A percentile compares a stretch with the other conserved stretches of the same genome.
These are phyloP conservation scores for Gobius niger DNA, from an alignment of 2,113 vertebrate genomes.

Conservation along the genomic window DNA sequence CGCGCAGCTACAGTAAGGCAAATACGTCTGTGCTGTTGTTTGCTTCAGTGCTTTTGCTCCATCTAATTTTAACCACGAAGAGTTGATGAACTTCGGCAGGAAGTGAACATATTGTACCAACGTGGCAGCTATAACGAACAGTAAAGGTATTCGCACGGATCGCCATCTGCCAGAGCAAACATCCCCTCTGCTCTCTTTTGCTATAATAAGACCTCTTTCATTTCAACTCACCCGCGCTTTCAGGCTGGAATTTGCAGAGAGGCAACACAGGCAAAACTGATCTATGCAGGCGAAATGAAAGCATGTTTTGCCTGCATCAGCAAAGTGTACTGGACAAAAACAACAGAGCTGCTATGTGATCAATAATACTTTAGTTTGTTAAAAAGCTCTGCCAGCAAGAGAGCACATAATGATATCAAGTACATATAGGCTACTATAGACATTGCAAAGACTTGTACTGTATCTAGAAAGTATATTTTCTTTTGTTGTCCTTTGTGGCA, in stretches of 20 bases:
- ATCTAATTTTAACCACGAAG: conserved; percentile 3
- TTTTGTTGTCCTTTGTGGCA: too few relatives aligned
- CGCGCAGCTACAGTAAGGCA: neutral
- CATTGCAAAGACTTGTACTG: neutral
- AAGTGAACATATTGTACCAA: conserved; percentile 29
- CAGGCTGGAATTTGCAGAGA: neutral
- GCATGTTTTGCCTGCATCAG: neutral
- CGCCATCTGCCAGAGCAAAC: conserved; percentile 1
- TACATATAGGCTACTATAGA: neutral
- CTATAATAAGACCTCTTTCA: neutral
- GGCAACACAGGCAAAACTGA: neutral
- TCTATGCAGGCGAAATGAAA: neutral
- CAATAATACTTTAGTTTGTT: neutral
- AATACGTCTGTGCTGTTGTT: neutral
- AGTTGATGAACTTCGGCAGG: conserved; percentile 5
- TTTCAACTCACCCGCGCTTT: conserved; percentile 3
- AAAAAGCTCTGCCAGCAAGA: neutral
- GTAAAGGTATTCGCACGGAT: conserved; percentile 11
- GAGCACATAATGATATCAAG: neutral
- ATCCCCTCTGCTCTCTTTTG: neutral
- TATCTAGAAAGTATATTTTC: too few relatives aligned
- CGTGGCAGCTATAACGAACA: conserved; percentile 27
- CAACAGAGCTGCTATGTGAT: neutral
- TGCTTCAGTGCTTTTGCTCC: conserved; percentile 7
- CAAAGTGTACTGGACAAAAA: neutral